These are phyloP conservation scores for Sebastolobus alascanus DNA, from an alignment of 2,797 vertebrate species.

Conservation along the genomic window DNA sequence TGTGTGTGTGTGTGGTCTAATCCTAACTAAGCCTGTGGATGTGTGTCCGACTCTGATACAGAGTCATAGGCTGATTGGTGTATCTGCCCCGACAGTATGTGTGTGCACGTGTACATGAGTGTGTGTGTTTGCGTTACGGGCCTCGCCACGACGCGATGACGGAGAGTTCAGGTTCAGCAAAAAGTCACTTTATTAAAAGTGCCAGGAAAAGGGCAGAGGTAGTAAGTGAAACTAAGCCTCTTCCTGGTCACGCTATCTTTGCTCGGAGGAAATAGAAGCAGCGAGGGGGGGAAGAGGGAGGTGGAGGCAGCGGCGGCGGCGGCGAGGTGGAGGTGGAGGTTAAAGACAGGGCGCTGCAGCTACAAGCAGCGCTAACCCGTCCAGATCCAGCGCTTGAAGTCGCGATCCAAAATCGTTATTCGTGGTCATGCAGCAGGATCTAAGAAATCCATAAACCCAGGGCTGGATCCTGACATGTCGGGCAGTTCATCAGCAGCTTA, in stretches of 20 bases:
- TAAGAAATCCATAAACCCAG: conserved; percentile 56
- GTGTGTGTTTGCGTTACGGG: conserved; percentile 20
- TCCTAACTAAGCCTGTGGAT: conserved; percentile 75
- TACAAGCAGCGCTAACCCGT: conserved; percentile 65
- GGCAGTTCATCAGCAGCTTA: conserved; percentile 41
- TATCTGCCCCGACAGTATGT: conserved; percentile 43
- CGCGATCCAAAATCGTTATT: conserved; percentile 65
- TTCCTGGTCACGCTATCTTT: conserved; percentile 50
- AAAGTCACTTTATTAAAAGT: conserved; percentile 71
- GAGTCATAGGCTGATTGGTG: conserved; percentile 72
- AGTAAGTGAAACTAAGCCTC: conserved; percentile 68
- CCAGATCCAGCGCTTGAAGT: conserved; percentile 44
- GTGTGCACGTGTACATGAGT: not conserved
- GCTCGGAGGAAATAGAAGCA: conserved; percentile 20
- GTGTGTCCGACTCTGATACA: conserved; percentile 75
- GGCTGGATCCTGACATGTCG: conserved; percentile 21
- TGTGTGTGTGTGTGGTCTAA: conserved; percentile 50
- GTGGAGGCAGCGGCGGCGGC: not conserved
- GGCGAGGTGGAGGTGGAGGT: conserved; percentile 33
- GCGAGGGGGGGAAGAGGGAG: not conserved
- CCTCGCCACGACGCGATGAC: conserved; percentile 36
- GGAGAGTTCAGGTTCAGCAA: conserved; percentile 59
- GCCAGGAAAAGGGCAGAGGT: conserved; percentile 38
- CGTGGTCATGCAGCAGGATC: conserved; percentile 38
- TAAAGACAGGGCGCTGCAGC: conserved; percentile 58